Conservation (phyloP, 2,888 invertebrate genomes). For the Prionchulus punctatus region DNA sequence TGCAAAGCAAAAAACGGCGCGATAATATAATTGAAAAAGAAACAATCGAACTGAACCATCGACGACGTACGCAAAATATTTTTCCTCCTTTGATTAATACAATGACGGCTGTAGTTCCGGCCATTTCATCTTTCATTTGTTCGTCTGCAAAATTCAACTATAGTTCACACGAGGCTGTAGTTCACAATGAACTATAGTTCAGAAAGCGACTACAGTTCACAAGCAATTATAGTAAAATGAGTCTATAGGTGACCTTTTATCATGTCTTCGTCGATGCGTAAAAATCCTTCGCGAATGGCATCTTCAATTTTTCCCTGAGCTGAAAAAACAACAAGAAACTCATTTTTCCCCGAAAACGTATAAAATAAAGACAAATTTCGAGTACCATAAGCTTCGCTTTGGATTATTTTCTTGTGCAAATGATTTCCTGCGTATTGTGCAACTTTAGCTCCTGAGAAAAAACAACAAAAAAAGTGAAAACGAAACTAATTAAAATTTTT, state of each 20-base stretch:
- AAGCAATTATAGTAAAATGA: not conserved
- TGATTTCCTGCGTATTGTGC: slow-evolving; percentile 88
- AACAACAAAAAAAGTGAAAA: not conserved
- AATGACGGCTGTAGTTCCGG: slow-evolving; percentile 81
- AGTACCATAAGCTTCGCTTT: slow-evolving; percentile 33
- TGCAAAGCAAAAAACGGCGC: slow-evolving; percentile 16
- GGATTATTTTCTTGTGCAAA: slow-evolving; percentile 74
- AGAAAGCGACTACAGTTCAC: too few relatives aligned
- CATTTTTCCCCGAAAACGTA: not conserved
- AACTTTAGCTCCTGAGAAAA: slow-evolving; percentile 56
- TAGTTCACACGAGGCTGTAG: too few relatives aligned
- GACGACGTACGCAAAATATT: slow-evolving; percentile 63
- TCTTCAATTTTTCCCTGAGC: slow-evolving; percentile 60
- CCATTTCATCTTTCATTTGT: slow-evolving; percentile 69
- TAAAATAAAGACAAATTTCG: not conserved
- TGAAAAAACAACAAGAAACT: slow-evolving; percentile 18
- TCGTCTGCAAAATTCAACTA: slow-evolving; percentile 49
- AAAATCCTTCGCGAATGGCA: slow-evolving; percentile 71
- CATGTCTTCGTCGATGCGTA: slow-evolving; percentile 85
- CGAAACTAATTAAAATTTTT: not conserved
- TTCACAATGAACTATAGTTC: too few relatives aligned
- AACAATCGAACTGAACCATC: too few relatives aligned
- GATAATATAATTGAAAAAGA: too few relatives aligned
- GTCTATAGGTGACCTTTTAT: slow-evolving; percentile 40
- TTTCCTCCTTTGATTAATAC: slow-evolving; percentile 54